A percentile compares a stretch with the other conserved stretches of the same genome.
phyloP scores from a whole-genome alignment of 2,113 vertebrate species.

The cat (Felis catus) region DNA sequence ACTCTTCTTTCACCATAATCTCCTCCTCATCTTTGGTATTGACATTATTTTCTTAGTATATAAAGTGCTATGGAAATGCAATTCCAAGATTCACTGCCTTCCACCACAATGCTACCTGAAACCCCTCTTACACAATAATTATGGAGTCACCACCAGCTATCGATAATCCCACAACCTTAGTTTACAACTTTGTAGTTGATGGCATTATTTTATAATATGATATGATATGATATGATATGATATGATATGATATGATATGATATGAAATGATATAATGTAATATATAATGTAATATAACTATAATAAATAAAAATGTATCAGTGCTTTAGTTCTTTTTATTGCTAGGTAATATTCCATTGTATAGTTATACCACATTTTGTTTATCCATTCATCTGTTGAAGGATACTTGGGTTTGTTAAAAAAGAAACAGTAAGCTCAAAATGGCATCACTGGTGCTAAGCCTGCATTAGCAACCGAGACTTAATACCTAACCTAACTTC shows the following conservation, averaged over 20 bases:
- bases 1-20: background rate
- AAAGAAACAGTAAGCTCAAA: background rate
- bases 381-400: background rate
- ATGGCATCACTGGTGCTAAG: background rate
- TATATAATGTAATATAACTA: background rate
- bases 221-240: no score
- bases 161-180: background rate
- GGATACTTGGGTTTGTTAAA: background rate
- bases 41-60: background rate
- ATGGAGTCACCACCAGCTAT: background rate
- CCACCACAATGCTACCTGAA: background rate
- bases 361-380: background rate
- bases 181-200: background rate
- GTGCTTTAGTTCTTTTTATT: background rate
- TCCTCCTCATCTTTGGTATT: background rate
- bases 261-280: no score
- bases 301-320: constrained; percentile 10
- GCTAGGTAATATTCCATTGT: background rate
- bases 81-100: background rate
- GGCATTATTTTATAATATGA: background rate
- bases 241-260: no score
- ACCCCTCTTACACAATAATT: background rate
- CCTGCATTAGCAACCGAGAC: background rate
- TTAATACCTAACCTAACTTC: background rate
- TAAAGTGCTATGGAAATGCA: background rate